Evolutionary conservation across 2,113 vertebrate species (phyloP).

Genomic region (Indicator indicator): DNA sequence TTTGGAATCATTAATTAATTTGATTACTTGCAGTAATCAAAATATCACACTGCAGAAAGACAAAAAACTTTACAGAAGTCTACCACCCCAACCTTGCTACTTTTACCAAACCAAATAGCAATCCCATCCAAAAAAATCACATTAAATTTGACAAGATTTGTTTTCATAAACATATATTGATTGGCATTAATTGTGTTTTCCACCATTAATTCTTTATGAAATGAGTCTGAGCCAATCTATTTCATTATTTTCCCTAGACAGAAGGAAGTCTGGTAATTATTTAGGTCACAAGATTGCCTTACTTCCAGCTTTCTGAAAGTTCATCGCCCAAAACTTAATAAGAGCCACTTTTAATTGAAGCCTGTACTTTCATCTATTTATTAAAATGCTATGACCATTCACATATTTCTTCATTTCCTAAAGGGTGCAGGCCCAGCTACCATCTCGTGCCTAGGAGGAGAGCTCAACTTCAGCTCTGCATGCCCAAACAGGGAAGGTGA

Average conservation of each 20-base stretch:
- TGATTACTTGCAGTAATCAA: background rate
- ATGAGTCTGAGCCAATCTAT: slow-evolving; percentile 44
- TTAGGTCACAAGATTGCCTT: slow-evolving; percentile 43
- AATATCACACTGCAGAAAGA: background rate
- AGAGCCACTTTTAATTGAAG: slow-evolving; percentile 17
- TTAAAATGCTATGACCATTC: slow-evolving; percentile 9
- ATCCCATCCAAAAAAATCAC: background rate
- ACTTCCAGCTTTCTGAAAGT: slow-evolving; percentile 37
- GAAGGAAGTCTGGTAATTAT: slow-evolving; percentile 54
- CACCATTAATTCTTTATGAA: slow-evolving; percentile 60
- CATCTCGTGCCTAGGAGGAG: background rate
- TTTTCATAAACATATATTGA: slow-evolving; percentile 47
- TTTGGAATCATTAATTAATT: background rate
- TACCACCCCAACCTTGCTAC: background rate
- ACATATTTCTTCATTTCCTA: background rate
- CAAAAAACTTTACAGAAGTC: background rate
- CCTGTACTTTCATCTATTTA: slow-evolving; percentile 8
- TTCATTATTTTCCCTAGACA: slow-evolving; percentile 49
- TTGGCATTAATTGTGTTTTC: slow-evolving; percentile 51
- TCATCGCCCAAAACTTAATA: slow-evolving; percentile 38
- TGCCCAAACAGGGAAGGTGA: accelerated
- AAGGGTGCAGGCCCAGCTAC: background rate
- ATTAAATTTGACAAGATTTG: slow-evolving; percentile 30
- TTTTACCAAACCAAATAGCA: slow-evolving; percentile 16
- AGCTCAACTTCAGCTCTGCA: no score